These are phyloP conservation scores for Calameuta filiformis DNA, from an alignment of 2,888 invertebrate genomes.

Conservation along the genomic window DNA sequence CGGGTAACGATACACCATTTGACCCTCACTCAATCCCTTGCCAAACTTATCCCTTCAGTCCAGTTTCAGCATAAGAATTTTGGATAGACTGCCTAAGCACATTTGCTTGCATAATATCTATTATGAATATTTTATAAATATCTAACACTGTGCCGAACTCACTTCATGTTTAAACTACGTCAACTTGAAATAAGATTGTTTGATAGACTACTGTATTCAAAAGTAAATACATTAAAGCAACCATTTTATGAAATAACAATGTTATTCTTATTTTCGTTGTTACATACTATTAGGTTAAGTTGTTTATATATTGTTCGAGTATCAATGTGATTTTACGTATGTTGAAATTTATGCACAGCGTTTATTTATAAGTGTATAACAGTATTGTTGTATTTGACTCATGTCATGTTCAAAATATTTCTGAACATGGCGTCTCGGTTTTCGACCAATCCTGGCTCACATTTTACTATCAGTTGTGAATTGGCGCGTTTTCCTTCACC, in stretches of 20 bases:
- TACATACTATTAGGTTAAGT: neutral
- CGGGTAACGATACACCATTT: neutral
- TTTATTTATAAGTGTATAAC: too few relatives aligned
- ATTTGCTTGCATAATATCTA: neutral
- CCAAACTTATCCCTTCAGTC: neutral
- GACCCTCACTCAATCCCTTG: neutral
- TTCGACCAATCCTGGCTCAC: neutral
- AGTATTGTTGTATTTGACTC: neutral
- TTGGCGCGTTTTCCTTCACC: constrained; percentile 30
- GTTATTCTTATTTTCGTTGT: neutral
- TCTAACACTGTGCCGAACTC: neutral
- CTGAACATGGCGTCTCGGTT: neutral
- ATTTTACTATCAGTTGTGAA: neutral
- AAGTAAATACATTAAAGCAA: neutral
- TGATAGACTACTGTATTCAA: too few relatives aligned
- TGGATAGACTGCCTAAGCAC: neutral
- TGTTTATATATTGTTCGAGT: neutral
- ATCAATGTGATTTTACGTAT: neutral
- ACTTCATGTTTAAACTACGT: neutral
- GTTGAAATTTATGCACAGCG: too few relatives aligned
- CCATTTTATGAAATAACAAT: neutral
- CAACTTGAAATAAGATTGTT: too few relatives aligned
- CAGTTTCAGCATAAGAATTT: neutral
- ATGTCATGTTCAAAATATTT: neutral
- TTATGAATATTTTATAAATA: neutral